These are phyloP conservation scores for Melanostigma gelatinosum DNA, from an alignment of 2,113 vertebrate genomes.

Conservation along the genomic window DNA sequence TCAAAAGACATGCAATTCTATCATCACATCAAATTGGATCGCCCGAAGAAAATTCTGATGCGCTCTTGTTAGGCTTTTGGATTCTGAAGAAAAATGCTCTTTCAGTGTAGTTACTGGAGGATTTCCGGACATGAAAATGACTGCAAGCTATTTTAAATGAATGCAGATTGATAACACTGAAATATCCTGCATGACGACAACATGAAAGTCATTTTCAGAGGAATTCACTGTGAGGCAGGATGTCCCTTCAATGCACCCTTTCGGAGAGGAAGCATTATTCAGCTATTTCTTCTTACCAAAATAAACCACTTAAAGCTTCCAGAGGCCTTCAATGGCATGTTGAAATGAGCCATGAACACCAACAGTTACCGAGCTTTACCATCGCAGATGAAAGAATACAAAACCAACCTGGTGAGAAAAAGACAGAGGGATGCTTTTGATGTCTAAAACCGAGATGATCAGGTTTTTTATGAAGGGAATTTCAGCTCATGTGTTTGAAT, in stretches of 20 bases:
- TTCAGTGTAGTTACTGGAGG: conserved; percentile 17
- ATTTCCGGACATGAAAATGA: conserved; percentile 41
- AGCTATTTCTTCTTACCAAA: conserved; percentile 8
- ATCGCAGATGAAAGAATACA: conserved; percentile 42
- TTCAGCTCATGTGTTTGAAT: neutral
- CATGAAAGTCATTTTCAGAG: conserved; percentile 20
- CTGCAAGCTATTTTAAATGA: conserved; percentile 30
- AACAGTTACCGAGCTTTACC: conserved; percentile 20
- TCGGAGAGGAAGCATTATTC: neutral
- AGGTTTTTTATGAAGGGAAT: neutral
- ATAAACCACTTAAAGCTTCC: conserved; percentile 35
- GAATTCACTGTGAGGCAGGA: conserved; percentile 15
- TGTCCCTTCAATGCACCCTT: neutral
- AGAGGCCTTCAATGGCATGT: conserved; percentile 33
- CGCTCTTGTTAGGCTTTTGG: conserved; percentile 4
- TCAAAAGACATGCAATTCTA: conserved; percentile 43
- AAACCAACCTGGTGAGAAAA: neutral
- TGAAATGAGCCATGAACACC: conserved; percentile 18
- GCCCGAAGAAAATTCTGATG: conserved; percentile 13
- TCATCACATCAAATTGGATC: conserved; percentile 38
- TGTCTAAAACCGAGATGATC: conserved; percentile 30
- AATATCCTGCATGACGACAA: conserved; percentile 29
- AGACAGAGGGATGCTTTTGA: conserved; percentile 29
- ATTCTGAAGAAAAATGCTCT: conserved; percentile 27
- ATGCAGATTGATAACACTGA: conserved; percentile 30